Base-by-base conservation (phyloP, 2,888 invertebrate species). In the Pycnomerus fuliginosus region DNA sequence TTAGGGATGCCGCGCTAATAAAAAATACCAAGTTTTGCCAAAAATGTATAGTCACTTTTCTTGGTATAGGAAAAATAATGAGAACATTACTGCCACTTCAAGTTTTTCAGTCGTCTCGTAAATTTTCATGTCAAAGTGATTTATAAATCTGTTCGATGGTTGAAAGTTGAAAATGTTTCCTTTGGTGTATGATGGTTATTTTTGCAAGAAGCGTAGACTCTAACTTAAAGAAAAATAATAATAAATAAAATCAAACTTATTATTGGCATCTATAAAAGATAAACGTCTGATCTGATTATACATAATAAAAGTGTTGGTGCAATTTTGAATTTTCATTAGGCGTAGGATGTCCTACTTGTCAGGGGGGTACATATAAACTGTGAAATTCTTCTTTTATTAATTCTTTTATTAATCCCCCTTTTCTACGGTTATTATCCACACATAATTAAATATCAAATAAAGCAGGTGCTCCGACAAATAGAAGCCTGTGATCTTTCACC, bases 401-500 rank as follows among this genome's bases (percentile, higher is more conserved):
- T 55, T 45, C 41, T 56, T 51, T 55, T 48, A 53, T 55, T 56
- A 56, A 56, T 53, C 49, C 35, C 53, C 51, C 44, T 42, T 42
- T 48, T 50, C 41, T 51, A 52, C 45, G 59, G 56, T 53, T 53
- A 53, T 64, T 62, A 58, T 62, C 55, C 55, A 58, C 62, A 62
- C 60, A 55, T 65, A 63, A 65, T 63, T 65, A 59, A 62, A 65
- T 60, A 62, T 62, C 44, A 44, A 44, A 44, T 44, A 44, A 44
- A 44, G 39, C 44, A 44, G 44, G 44, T 44, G 44, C 39, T 33
- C 34, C 12, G 34, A 12, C 30, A 38, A 44, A 44, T 39, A 39
- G 23, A 44, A 35, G 16, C 12, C 16, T 13, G 30, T n/a, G 8
- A 15, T 1, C 5, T 17, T 34, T 8, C 28, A 41, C 34, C 41